Conservation (phyloP, 2,797 vertebrate species). For the Ctenochaetus hawaiiensis region DNA sequence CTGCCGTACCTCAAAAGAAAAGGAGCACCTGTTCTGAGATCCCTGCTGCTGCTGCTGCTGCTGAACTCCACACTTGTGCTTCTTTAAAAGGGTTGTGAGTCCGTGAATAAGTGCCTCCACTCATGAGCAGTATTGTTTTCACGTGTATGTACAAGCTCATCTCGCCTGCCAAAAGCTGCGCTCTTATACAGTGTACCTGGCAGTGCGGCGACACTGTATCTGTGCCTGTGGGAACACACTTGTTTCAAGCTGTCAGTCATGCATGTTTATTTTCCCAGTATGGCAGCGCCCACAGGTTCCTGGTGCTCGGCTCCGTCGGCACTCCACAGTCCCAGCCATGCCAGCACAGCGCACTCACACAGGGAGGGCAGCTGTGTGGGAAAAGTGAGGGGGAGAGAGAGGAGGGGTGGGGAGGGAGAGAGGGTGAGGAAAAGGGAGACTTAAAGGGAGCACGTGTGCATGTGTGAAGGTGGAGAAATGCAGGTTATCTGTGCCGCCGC, state of each 20-base stretch:
- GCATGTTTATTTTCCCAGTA: constrained; percentile 66
- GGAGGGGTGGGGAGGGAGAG: not conserved
- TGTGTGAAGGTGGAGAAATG: constrained; percentile 20
- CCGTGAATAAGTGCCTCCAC: constrained; percentile 27
- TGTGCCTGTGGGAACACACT: constrained; percentile 45
- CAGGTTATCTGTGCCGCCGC: constrained; percentile 33
- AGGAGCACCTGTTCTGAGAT: constrained; percentile 39
- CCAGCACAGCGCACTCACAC: constrained; percentile 43
- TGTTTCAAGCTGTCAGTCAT: constrained; percentile 70
- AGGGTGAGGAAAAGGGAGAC: not conserved
- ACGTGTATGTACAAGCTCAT: constrained; percentile 37
- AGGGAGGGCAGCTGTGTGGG: constrained; percentile 41
- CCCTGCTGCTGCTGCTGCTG: constrained; percentile 11
- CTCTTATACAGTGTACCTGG: constrained; percentile 31
- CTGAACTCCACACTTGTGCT: constrained; percentile 21
- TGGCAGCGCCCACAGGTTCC: constrained; percentile 57
- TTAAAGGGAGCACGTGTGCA: too few relatives aligned
- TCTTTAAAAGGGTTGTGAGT: constrained; percentile 26
- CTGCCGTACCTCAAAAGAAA: constrained; percentile 30
- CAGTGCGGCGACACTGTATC: constrained; percentile 18
- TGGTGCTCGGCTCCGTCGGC: constrained; percentile 55
- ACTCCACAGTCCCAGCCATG: constrained; percentile 45
- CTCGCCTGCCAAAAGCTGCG: constrained; percentile 40
- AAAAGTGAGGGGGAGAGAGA: not conserved
- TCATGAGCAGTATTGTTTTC: constrained; percentile 40